A percentile compares a stretch with the other conserved stretches of the same genome.
These are phyloP conservation scores for Esox lucius DNA, from an alignment of 2,797 vertebrate species.

Conservation along the genomic window DNA sequence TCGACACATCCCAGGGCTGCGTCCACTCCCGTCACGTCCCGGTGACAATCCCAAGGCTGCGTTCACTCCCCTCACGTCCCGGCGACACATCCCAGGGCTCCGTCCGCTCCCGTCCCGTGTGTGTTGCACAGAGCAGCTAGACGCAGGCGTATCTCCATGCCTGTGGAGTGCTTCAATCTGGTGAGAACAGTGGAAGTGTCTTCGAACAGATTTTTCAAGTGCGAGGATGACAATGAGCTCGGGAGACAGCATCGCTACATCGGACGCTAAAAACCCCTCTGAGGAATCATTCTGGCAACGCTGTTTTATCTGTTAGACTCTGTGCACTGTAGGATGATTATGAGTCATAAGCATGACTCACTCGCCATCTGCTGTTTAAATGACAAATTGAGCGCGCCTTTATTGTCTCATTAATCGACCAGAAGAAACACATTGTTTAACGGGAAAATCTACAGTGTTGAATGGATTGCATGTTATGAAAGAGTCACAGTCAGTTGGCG, in stretches of 20 bases:
- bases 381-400: not conserved
- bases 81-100: too few relatives aligned
- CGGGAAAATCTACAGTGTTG: too few relatives aligned
- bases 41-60: too few relatives aligned
- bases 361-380: not conserved
- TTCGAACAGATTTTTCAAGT: constrained; percentile 34
- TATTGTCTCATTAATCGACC: not conserved
- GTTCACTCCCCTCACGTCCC: too few relatives aligned
- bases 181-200: constrained; percentile 11
- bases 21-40: too few relatives aligned
- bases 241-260: not conserved
- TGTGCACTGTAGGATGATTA: not conserved
- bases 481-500: too few relatives aligned
- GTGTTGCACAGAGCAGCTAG: not conserved
- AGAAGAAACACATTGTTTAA: too few relatives aligned
- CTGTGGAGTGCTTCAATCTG: constrained; percentile 18
- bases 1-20: too few relatives aligned
- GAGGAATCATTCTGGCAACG: constrained; percentile 1
- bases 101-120: not conserved
- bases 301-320: not conserved
- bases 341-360: constrained; percentile 6
- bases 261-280: not conserved
- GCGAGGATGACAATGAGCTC: constrained; percentile 13
- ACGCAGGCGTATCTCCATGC: not conserved
- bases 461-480: too few relatives aligned